Evolutionary conservation across 2,797 vertebrate species (phyloP).

Genomic region (Enteromius argenteus): DNA sequence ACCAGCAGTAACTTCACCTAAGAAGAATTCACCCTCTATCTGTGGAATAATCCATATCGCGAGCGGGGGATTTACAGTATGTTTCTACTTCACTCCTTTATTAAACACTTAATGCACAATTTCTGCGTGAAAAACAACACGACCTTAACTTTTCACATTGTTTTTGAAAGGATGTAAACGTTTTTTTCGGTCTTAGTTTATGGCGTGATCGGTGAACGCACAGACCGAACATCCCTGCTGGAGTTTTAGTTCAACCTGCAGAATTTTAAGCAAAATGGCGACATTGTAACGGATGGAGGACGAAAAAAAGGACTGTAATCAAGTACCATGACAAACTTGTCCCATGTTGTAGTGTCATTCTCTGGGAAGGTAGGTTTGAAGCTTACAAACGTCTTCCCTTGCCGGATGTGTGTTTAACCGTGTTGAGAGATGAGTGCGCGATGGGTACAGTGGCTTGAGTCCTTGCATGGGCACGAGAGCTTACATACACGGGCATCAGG

Average conservation of each 20-base stretch:
- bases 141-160: not conserved
- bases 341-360: slow-evolving; percentile 57
- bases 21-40: slow-evolving; percentile 66
- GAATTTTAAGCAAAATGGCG: slow-evolving; percentile 79
- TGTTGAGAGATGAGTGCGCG: slow-evolving; percentile 44
- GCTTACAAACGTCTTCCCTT: slow-evolving; percentile 47
- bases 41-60: slow-evolving; percentile 66
- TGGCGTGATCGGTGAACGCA: not conserved
- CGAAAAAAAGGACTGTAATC: slow-evolving; percentile 66
- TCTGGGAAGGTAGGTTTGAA: slow-evolving; percentile 67
- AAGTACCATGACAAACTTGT: slow-evolving; percentile 63
- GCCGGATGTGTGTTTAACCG: slow-evolving; percentile 19
- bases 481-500: slow-evolving; percentile 37
- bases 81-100: not conserved
- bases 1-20: slow-evolving; percentile 63
- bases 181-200: not conserved
- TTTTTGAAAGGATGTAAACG: not conserved
- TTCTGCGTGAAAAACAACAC: not conserved
- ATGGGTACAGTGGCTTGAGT: slow-evolving; percentile 53
- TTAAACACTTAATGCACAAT: not conserved
- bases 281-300: slow-evolving; percentile 69
- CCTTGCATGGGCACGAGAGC: slow-evolving; percentile 54
- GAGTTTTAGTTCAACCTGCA: slow-evolving; percentile 72
- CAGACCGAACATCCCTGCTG: slow-evolving; percentile 56
- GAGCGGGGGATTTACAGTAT: slow-evolving; percentile 50